phyloP scores from a whole-genome alignment of 2,797 vertebrate genomes.

The Lophotriccus pileatus region DNA sequence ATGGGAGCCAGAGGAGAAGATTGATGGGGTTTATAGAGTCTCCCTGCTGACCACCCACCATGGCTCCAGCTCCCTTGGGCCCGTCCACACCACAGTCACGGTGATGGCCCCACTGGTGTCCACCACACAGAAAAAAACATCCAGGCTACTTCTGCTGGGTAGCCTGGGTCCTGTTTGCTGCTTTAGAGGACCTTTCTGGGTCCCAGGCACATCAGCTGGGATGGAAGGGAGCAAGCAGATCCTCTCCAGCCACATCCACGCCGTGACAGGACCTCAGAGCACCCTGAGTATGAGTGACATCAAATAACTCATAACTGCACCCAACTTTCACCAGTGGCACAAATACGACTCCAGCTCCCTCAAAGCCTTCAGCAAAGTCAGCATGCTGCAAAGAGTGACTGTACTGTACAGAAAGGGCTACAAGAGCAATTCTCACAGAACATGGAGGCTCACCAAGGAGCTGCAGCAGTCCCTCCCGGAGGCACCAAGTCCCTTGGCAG shows the following conservation, averaged over 20 bases:
- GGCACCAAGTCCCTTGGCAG: neutral
- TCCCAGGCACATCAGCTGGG: neutral
- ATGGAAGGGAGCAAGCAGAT: neutral
- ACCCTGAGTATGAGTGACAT: neutral
- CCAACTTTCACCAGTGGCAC: neutral
- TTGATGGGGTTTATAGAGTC: slow-evolving; percentile 59
- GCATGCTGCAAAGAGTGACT: accelerated
- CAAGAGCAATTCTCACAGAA: neutral
- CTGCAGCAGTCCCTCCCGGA: neutral
- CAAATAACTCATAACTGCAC: neutral
- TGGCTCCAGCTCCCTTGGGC: slow-evolving; percentile 9
- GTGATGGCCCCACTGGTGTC: neutral
- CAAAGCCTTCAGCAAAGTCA: neutral
- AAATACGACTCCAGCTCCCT: neutral
- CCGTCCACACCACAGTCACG: neutral
- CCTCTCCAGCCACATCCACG: neutral
- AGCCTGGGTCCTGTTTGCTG: neutral
- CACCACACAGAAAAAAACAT: neutral
- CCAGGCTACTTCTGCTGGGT: neutral
- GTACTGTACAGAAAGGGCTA: neutral
- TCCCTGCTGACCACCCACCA: slow-evolving; percentile 51
- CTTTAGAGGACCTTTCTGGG: neutral
- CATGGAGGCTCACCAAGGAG: neutral
- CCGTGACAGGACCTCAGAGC: neutral
- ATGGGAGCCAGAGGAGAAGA: slow-evolving; percentile 43